These are phyloP conservation scores for Cheilosia urbana DNA, from an alignment of 2,888 invertebrate genomes.

Conservation along the genomic window DNA sequence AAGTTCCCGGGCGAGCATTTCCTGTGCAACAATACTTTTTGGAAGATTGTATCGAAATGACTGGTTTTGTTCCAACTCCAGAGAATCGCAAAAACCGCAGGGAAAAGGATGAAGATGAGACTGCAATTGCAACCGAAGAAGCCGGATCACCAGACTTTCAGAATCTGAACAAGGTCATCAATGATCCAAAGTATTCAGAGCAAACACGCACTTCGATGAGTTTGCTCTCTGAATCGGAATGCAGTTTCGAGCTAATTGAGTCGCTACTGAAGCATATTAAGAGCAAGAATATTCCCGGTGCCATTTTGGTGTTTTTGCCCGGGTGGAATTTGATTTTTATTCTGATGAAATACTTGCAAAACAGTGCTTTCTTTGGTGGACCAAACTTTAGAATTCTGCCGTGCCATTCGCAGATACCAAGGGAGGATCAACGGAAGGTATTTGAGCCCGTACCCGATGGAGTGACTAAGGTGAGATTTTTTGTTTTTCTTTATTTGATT, in stretches of 20 bases:
- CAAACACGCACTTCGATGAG: conserved; percentile 89
- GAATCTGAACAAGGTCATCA: conserved; percentile 89
- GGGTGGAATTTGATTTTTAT: conserved; percentile 99
- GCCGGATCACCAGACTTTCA: conserved; percentile 88
- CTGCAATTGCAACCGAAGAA: conserved; percentile 85
- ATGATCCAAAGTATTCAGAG: conserved; percentile 84
- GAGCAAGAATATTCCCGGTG: conserved; percentile 88
- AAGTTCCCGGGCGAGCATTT: conserved; percentile 92
- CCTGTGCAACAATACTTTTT: conserved; percentile 96
- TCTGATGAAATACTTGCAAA: conserved; percentile 92
- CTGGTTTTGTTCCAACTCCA: conserved; percentile 91
- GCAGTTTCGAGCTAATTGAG: conserved; percentile 96
- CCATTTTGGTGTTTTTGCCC: conserved; percentile 96
- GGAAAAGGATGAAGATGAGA: conserved; percentile 87
- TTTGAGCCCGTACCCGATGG: conserved; percentile 93
- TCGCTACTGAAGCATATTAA: conserved; percentile 88
- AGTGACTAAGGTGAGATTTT: conserved; percentile 89
- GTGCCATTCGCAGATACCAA: conserved; percentile 98
- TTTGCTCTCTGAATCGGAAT: conserved; percentile 94
- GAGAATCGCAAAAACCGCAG: conserved; percentile 89
- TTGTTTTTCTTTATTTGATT: neutral
- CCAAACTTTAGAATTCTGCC: conserved; percentile 92
- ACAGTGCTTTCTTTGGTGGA: conserved; percentile 89
- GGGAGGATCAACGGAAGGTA: conserved; percentile 97
- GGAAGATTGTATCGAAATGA: conserved; percentile 95